These are phyloP conservation scores for Gymnocephalus cernua DNA, from an alignment of 2,113 vertebrate genomes.

Conservation along the genomic window DNA sequence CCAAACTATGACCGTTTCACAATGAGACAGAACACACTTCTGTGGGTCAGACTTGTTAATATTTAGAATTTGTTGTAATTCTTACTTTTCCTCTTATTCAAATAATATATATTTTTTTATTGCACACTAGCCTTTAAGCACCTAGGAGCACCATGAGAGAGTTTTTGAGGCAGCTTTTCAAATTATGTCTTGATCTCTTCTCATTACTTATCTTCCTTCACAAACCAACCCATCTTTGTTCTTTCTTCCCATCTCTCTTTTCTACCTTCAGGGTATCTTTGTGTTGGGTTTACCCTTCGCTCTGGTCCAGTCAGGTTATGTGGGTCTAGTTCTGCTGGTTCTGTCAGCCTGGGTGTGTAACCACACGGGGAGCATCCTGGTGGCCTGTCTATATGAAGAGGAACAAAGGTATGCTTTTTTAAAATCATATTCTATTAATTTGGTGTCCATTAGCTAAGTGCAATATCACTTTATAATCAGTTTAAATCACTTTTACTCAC, in stretches of 20 bases:
- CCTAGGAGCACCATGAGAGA: neutral
- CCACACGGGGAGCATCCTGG: slow-evolving; percentile 87
- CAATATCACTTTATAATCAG: neutral
- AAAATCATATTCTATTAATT: neutral
- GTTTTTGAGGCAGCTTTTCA: neutral
- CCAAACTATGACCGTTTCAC: too few relatives aligned
- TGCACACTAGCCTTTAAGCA: neutral
- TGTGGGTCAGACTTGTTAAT: too few relatives aligned
- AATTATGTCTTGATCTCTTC: neutral
- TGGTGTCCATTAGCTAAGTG: too few relatives aligned
- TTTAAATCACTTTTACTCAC: neutral
- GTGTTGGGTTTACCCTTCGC: slow-evolving; percentile 85
- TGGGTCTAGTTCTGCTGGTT: slow-evolving; percentile 83
- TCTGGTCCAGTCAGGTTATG: slow-evolving; percentile 85
- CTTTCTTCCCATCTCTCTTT: neutral
- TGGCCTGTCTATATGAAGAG: slow-evolving; percentile 86
- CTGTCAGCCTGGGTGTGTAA: slow-evolving; percentile 84
- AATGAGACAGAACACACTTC: too few relatives aligned
- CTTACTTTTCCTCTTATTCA: neutral
- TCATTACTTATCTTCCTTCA: neutral
- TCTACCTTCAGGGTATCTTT: slow-evolving; percentile 84
- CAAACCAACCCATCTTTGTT: neutral
- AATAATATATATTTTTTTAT: too few relatives aligned
- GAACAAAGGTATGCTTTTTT: slow-evolving; percentile 62
- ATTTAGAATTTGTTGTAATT: neutral